These are phyloP conservation scores for Drosophila macrospina DNA, from an alignment of 2,888 invertebrate species.

Conservation along the genomic window DNA sequence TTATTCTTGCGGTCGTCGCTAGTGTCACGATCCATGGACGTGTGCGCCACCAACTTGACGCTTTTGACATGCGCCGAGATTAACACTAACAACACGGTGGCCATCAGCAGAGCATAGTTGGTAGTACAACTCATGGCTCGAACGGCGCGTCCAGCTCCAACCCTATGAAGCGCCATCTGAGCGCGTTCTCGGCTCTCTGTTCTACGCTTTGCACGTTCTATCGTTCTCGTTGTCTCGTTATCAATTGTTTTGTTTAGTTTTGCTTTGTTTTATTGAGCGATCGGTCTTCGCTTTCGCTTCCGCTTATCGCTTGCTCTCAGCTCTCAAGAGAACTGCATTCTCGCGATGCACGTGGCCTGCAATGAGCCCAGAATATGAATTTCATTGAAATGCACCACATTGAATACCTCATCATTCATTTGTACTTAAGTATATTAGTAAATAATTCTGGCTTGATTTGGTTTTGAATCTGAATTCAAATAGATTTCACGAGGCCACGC, in stretches of 20 bases:
- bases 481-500: conserved; percentile 24
- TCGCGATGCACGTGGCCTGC: conserved; percentile 68
- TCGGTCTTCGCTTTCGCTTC: conserved; percentile 10
- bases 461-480: conserved; percentile 35
- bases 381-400: conserved; percentile 25
- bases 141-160: conserved; percentile 34
- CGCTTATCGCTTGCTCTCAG: conserved; percentile 40
- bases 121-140: conserved; percentile 61
- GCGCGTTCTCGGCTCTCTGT: conserved; percentile 8
- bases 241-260: conserved; percentile 22
- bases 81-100: conserved; percentile 75
- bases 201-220: conserved; percentile 26
- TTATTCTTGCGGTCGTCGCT: conserved; percentile 16
- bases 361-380: conserved; percentile 37
- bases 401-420: conserved; percentile 1
- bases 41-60: conserved; percentile 67
- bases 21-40: conserved; percentile 34
- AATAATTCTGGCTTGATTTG: conserved; percentile 41
- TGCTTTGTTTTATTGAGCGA: conserved; percentile 11
- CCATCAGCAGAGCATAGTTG: conserved; percentile 77
- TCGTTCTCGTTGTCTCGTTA: conserved; percentile 13
- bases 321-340: conserved; percentile 56
- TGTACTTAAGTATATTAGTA: conserved; percentile 11
- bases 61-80: conserved; percentile 82
- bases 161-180: conserved; percentile 40